Evolutionary conservation across 1,140 invertebrate species (phyloP).

Genomic region (Cotesia chilonis): DNA sequence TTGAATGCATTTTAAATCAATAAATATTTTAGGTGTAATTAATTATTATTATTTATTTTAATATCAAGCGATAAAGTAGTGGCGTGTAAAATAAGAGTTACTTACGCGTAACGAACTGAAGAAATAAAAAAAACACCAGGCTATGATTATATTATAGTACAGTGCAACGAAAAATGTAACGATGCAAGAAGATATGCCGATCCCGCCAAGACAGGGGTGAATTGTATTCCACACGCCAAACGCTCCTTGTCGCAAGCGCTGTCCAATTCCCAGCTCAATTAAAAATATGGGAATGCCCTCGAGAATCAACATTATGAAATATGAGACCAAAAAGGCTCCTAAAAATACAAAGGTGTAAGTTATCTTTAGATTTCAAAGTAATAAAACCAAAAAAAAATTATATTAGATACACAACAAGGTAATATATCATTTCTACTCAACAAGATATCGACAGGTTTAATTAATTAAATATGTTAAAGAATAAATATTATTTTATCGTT

Average conservation of each 20-base stretch:
- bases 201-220: conserved; percentile 90
- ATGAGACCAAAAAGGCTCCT: conserved; percentile 98
- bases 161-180: conserved; percentile 92
- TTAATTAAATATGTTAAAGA: too few species aligned
- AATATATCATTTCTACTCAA: too few species aligned
- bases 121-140: conserved; percentile 97
- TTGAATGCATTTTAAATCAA: background rate
- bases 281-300: conserved; percentile 94
- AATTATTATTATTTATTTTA: background rate
- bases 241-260: conserved; percentile 87
- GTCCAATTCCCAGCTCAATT: conserved; percentile 93
- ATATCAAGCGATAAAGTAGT: background rate
- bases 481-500: too few species aligned
- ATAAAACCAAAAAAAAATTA: too few species aligned
- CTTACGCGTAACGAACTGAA: conserved; percentile 88
- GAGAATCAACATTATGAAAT: conserved; percentile 90
- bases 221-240: conserved; percentile 94
- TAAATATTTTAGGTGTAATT: background rate
- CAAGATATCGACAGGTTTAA: too few species aligned
- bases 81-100: conserved; percentile 29
- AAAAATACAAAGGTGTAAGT: conserved; percentile 52
- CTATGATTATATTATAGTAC: conserved; percentile 98
- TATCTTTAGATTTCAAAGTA: background rate
- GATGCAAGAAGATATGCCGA: conserved; percentile 88
- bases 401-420: too few species aligned